Base-by-base conservation (phyloP, 2,888 invertebrate genomes). In the Rhagonycha lutea region DNA sequence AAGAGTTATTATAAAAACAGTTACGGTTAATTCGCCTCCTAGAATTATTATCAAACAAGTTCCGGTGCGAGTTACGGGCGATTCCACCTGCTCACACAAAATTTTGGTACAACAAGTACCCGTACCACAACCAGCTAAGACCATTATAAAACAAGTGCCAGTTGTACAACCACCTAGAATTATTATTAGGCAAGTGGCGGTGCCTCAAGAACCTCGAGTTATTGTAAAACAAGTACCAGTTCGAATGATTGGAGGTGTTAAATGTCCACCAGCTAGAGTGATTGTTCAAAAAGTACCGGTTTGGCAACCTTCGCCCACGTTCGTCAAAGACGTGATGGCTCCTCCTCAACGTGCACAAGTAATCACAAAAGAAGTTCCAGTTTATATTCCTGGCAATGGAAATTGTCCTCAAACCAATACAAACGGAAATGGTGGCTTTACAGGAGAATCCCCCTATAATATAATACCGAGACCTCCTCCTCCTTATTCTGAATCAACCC, bases 291-390 rank as follows among this genome's bases (percentile, higher is more conserved):
- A 74, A 24, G 32, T 73, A 14, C 77, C 77, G 1, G 61, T 77
- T 11, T 24, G 63, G 61, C 76, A 68, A 61, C 76, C 70, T 62
- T 32, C 72, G 18, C 12, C 63, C 11, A 61, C 68, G 11, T 60
- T 74, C 61, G 62, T 73, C 10, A 75, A 73, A 70, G 71, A 78
- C 61, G 65, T 78, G 1, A 70, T 75, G 8, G 63, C 71, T 14
- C 61, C 71, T 14, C 61, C 71, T 24, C 70, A 62, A 23, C 67
- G 65, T 32, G 60, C 72, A 8, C 24, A 60, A 18, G 18, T 62
- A 62, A 62, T 18, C 62, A 18, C 62, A 62, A 18, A 18, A 24
- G 69, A 72, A 62, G 14, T 75, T 60, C 77, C 77, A 10, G 68
- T 75, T 60, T 26, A 63, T 26, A 62, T 75, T 8, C 14, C 62